Conservation (phyloP, 2,888 invertebrate species). For the Antheraea yamamai region DNA sequence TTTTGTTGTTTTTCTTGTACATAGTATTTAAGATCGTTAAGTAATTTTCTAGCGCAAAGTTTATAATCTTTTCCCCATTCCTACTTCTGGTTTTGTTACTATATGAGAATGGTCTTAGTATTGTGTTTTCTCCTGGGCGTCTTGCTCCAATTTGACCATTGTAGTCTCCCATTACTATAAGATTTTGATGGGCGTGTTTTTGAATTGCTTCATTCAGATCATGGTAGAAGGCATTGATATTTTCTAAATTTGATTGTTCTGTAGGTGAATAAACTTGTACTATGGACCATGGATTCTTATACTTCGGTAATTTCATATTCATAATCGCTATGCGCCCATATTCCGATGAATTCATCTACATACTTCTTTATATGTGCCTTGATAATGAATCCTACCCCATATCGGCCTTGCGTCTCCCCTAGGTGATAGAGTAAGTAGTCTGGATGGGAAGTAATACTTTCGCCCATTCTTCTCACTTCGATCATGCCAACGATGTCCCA, state of each 20-base stretch:
- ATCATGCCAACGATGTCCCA: too few species aligned
- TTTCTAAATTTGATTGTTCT: constrained; percentile 26
- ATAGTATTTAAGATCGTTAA: constrained; percentile 23
- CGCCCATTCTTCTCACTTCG: too few species aligned
- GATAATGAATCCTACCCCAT: too few species aligned
- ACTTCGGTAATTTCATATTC: constrained; percentile 32
- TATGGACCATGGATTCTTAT: constrained; percentile 33
- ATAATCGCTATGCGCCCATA: constrained; percentile 4
- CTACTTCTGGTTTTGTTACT: constrained; percentile 31
- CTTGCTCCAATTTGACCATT: constrained; percentile 30
- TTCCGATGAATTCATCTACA: not conserved
- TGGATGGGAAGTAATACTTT: too few species aligned
- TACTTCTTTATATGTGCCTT: too few species aligned
- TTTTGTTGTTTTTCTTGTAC: constrained; percentile 17
- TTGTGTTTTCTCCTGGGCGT: constrained; percentile 28
- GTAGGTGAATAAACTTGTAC: constrained; percentile 36
- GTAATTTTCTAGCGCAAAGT: constrained; percentile 31
- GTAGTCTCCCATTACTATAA: constrained; percentile 27
- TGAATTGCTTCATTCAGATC: constrained; percentile 32
- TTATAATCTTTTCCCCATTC: constrained; percentile 30
- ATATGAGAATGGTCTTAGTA: constrained; percentile 25
- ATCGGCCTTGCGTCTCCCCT: too few species aligned
- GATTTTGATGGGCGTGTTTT: constrained; percentile 30
- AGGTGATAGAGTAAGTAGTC: too few species aligned
- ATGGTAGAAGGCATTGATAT: constrained; percentile 32